Percentiles rank a stretch among this genome's conserved stretches.
Evolutionary conservation across 2,888 invertebrate species (phyloP).

Genomic region (Sesia apiformis): DNA sequence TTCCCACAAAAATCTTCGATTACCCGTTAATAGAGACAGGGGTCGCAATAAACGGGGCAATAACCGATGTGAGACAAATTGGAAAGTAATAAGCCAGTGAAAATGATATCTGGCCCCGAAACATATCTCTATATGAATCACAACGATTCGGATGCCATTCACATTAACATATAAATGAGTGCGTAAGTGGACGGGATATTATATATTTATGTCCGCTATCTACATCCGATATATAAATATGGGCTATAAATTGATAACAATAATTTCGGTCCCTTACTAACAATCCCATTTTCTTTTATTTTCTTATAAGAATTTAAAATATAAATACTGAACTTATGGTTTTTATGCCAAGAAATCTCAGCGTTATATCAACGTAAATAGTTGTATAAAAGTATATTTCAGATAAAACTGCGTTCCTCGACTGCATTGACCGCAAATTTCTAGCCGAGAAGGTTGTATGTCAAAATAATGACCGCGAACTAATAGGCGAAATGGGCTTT

Average conservation of each 20-base stretch:
- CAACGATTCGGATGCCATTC: slow-evolving; percentile 51
- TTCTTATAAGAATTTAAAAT: background rate
- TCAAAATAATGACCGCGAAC: slow-evolving; percentile 67
- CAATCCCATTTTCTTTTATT: background rate
- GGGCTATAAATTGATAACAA: slow-evolving; percentile 36
- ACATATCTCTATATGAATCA: slow-evolving; percentile 66
- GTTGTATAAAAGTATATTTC: slow-evolving; percentile 56
- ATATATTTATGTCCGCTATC: slow-evolving; percentile 39
- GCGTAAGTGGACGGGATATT: slow-evolving; percentile 62
- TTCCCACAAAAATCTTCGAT: slow-evolving; percentile 9
- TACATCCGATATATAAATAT: slow-evolving; percentile 23
- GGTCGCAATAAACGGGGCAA: slow-evolving; percentile 55
- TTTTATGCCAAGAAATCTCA: slow-evolving; percentile 30
- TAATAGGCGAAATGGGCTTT: slow-evolving; percentile 29
- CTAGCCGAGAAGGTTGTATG: slow-evolving; percentile 53
- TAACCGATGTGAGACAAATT: slow-evolving; percentile 71
- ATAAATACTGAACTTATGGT: background rate
- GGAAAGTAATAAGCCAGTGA: slow-evolving; percentile 73
- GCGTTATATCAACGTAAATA: slow-evolving; percentile 43
- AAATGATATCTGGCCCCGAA: slow-evolving; percentile 68
- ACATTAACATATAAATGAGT: slow-evolving; percentile 73
- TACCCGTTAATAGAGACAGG: slow-evolving; percentile 36
- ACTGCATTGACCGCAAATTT: slow-evolving; percentile 66
- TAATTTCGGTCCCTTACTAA: slow-evolving; percentile 20
- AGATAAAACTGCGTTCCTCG: slow-evolving; percentile 55